Conservation (phyloP, 2,113 vertebrate species). For the Phrynosoma platyrhinos region DNA sequence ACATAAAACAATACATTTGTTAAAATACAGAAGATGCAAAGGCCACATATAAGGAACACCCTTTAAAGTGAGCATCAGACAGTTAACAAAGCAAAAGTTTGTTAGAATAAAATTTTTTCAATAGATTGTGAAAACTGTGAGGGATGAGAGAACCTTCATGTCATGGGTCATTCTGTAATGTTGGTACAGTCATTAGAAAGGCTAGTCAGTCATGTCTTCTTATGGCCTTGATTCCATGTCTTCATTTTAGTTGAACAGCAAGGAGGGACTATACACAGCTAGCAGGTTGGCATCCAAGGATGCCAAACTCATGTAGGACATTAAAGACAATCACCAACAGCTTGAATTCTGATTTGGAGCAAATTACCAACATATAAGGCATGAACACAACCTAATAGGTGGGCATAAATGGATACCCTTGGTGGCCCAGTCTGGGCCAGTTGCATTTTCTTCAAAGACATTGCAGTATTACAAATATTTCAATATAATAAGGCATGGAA, state of each 20-base stretch:
- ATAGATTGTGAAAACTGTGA: too few relatives aligned
- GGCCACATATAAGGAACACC: background rate
- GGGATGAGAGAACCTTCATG: too few relatives aligned
- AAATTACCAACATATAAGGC: too few relatives aligned
- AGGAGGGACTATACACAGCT: too few relatives aligned
- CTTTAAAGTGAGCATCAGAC: background rate
- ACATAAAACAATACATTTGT: background rate
- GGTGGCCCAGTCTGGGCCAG: background rate
- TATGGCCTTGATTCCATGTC: background rate
- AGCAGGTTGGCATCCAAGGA: too few relatives aligned
- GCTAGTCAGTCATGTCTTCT: too few relatives aligned
- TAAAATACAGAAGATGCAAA: background rate
- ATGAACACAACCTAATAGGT: background rate
- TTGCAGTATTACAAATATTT: background rate
- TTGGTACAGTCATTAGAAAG: too few relatives aligned
- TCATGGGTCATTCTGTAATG: too few relatives aligned
- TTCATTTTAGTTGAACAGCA: too few relatives aligned
- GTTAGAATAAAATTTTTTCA: background rate
- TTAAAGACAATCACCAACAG: background rate
- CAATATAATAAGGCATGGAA: background rate
- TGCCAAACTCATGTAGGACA: too few relatives aligned
- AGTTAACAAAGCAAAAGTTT: background rate
- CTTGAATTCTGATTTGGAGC: background rate
- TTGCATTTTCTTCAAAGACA: background rate
- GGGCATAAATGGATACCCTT: background rate